Conservation (phyloP, 2,888 invertebrate species). For the Eilema griseolum region DNA sequence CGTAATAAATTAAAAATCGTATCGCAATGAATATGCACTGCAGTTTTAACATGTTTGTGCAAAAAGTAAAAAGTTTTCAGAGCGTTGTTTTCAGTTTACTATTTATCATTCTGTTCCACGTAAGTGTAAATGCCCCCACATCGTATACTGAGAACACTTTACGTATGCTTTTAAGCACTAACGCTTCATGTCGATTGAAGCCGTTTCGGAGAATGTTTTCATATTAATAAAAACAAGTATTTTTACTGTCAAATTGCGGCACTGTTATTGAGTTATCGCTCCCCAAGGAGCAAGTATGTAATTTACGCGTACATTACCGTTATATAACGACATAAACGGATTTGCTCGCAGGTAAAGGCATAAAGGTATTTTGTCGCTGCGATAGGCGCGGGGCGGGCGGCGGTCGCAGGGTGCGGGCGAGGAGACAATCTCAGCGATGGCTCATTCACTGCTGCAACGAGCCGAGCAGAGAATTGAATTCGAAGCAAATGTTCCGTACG, state of each 20-base stretch:
- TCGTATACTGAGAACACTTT: constrained; percentile 24
- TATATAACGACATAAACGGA: constrained; percentile 56
- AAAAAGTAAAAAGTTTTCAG: constrained; percentile 57
- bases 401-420: constrained; percentile 52
- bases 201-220: constrained; percentile 31
- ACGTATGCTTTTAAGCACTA: constrained; percentile 26
- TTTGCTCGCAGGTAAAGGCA: constrained; percentile 58
- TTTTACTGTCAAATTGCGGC: constrained; percentile 38
- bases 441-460: constrained; percentile 83
- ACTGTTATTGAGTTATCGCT: constrained; percentile 48
- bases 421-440: constrained; percentile 81
- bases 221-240: constrained; percentile 32
- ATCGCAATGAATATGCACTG: constrained; percentile 38
- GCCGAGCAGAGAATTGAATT: constrained; percentile 83
- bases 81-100: constrained; percentile 49
- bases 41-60: constrained; percentile 51
- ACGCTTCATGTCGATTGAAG: constrained; percentile 23
- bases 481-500: constrained; percentile 83
- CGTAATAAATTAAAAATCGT: constrained; percentile 4
- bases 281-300: constrained; percentile 52
- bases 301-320: constrained; percentile 57
- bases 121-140: constrained; percentile 54
- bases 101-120: constrained; percentile 59
- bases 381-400: constrained; percentile 18
- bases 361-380: constrained; percentile 54